Evolutionary conservation across 2,797 vertebrate species (phyloP).

Genomic region (Naso thynnoides): DNA sequence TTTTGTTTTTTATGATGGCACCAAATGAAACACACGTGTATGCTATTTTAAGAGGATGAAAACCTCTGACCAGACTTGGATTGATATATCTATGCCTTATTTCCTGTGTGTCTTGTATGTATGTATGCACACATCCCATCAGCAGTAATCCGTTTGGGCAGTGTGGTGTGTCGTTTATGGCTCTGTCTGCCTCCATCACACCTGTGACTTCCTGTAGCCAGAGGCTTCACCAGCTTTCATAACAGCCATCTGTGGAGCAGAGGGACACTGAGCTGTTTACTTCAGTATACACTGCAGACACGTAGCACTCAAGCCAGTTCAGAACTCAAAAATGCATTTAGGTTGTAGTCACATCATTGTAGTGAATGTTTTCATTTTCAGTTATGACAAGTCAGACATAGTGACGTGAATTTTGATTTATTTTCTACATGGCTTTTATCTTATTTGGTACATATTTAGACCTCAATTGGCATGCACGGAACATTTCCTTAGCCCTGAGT

Average conservation of each 20-base stretch:
- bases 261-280: constrained; percentile 15
- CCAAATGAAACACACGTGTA: neutral
- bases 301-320: neutral
- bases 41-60: neutral
- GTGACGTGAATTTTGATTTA: neutral
- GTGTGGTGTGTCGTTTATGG: constrained; percentile 32
- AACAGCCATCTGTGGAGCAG: constrained; percentile 50
- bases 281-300: constrained; percentile 30
- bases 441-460: neutral
- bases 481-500: neutral
- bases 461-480: neutral
- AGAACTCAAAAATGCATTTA: constrained; percentile 1
- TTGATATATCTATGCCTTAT: neutral
- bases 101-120: constrained; percentile 14
- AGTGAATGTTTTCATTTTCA: neutral
- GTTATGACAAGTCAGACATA: neutral
- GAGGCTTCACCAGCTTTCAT: constrained; percentile 57
- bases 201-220: constrained; percentile 72
- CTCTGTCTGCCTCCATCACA: constrained; percentile 63
- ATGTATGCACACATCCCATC: constrained; percentile 29
- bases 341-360: neutral
- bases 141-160: constrained; percentile 57
- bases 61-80: neutral
- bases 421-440: constrained; percentile 8
- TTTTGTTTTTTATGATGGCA: neutral